Conservation (phyloP, 2,888 invertebrate genomes). For the Argyresthia goedartella region DNA sequence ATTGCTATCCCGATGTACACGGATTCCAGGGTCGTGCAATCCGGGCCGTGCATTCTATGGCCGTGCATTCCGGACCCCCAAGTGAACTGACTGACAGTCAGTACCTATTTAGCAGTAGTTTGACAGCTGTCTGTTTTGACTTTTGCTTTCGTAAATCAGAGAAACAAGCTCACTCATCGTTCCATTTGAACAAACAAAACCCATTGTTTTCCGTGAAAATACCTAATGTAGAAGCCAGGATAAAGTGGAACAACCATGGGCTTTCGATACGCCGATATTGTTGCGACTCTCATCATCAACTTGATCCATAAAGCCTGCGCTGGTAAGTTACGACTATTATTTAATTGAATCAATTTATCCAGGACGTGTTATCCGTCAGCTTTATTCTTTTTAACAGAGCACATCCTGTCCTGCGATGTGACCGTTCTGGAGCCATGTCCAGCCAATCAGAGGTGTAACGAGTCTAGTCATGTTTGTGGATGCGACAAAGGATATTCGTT, state of each 20-base stretch:
- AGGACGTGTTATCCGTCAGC: conserved; percentile 38
- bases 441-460: conserved; percentile 40
- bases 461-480: conserved; percentile 28
- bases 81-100: too few species aligned
- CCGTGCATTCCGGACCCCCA: too few species aligned
- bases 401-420: conserved; percentile 58
- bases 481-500: conserved; percentile 36
- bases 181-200: conserved; percentile 23
- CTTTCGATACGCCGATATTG: conserved; percentile 33
- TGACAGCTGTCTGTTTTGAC: conserved; percentile 34
- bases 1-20: too few species aligned
- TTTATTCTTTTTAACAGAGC: conserved; percentile 64
- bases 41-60: too few species aligned
- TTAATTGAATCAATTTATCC: conserved; percentile 66
- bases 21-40: too few species aligned
- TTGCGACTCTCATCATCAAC: conserved; percentile 41
- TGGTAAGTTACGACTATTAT: conserved; percentile 63
- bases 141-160: conserved; percentile 2
- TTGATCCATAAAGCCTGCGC: conserved; percentile 38
- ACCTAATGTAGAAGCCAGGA: conserved; percentile 46
- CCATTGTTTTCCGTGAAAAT: conserved; percentile 18
- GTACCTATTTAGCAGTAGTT: too few species aligned
- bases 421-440: conserved; percentile 32
- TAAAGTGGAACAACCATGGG: conserved; percentile 29
- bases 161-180: neutral